Base-by-base conservation (phyloP, 2,113 vertebrate species). In the Montifringilla adamsi region DNA sequence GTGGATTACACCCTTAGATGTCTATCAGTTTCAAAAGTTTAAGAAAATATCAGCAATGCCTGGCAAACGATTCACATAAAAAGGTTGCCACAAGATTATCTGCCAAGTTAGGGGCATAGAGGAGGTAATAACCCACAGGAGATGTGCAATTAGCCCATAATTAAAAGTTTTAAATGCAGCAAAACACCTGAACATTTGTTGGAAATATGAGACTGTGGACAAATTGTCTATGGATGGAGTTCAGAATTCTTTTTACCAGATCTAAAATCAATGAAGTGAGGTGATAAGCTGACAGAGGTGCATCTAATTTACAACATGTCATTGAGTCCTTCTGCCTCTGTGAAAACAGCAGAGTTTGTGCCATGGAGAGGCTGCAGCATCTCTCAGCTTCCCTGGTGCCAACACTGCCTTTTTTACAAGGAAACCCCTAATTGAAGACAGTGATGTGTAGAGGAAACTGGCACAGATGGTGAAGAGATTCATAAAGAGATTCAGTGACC, bases 381-480 rank as follows among this genome's bases (percentile, higher is more conserved):
- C 31, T 77, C 74, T 19, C 80, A 89, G 23, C 47, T 87, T 67
- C 47, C 13, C 2, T 10, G 27, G 39, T 31, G 37, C 23, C 70
- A 64, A 5, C 14, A 12, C 3, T 62, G 58, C 37, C 24, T 49
- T 31, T 58, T 83, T 67, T 12, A 90, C 56, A 43, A 80, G 59
- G 11, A 60, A 85, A 39, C 14, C 4, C 31, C 7, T 14, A 1
- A 9, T 9, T 81, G 67, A 89, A 47, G 30, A 28, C 16, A 15
- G 3, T 11, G 8, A 4, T 30, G 11, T 0, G 0, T 2, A 47
- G 9, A 80, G 33, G 3, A 43, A 50, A 72, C 35, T 28, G 47
- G 15, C 39, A 78, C 3, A 46, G 41, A 28, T 10, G 14, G 16
- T 37, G 30, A 4, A 39, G 37, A 83, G 63, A n/a, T 19, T 27